Percentiles rank a stretch among this genome's conserved stretches.
Evolutionary conservation across 2,888 invertebrate species (phyloP).

Genomic region (Protodeltote pygarga): DNA sequence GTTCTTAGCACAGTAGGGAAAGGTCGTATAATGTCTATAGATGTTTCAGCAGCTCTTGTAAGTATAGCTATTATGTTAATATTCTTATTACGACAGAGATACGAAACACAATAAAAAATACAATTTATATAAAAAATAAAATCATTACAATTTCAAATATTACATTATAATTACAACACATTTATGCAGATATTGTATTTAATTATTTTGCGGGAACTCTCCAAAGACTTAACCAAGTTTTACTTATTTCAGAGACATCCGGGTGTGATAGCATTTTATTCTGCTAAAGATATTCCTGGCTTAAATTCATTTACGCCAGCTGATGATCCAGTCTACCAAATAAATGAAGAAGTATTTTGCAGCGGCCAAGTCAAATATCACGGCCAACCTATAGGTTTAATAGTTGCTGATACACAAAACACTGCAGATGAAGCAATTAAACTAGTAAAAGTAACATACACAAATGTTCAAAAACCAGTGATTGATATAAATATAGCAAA

Average conservation of each 20-base stretch:
- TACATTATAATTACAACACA: no score
- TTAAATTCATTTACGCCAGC: constrained; percentile 81
- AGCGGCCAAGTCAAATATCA: constrained; percentile 85
- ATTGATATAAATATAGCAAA: constrained; percentile 57
- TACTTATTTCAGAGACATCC: constrained; percentile 83
- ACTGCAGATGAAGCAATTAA: constrained; percentile 84
- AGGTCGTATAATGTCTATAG: constrained; percentile 86
- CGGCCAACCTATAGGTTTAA: constrained; percentile 89
- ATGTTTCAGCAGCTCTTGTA: constrained; percentile 88
- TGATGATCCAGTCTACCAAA: constrained; percentile 31
- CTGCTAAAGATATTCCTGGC: constrained; percentile 90
- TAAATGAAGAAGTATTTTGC: constrained; percentile 79
- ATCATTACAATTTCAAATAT: no score
- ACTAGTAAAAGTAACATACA: constrained; percentile 84
- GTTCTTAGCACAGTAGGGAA: constrained; percentile 86
- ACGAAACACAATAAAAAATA: no score
- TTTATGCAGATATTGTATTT: no score
- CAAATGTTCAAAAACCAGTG: constrained; percentile 63
- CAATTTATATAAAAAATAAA: no score
- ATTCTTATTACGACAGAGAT: no score
- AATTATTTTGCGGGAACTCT: no score
- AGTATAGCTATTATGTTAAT: no score
- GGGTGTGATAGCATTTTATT: constrained; percentile 89
- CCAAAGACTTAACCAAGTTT: no score
- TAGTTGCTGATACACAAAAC: constrained; percentile 86